phyloP scores from a whole-genome alignment of 1,140 invertebrate species.

The Episyrphus balteatus region DNA sequence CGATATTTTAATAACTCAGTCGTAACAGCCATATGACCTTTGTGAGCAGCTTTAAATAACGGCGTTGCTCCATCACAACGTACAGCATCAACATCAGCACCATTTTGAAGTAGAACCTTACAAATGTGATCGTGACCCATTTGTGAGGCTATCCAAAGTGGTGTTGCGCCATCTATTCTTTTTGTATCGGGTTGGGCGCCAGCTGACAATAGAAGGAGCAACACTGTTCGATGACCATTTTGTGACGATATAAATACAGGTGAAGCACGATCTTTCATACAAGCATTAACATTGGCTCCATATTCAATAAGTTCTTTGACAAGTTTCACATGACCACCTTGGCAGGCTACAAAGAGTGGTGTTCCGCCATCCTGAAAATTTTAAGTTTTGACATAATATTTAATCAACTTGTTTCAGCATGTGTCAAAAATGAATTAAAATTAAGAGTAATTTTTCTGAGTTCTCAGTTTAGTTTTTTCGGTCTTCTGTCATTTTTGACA shows the following conservation, averaged over 20 bases:
- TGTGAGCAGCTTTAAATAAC: constrained; percentile 86
- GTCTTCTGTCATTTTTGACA: background rate
- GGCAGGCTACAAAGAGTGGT: constrained; percentile 80
- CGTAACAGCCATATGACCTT: constrained; percentile 80
- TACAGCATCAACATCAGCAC: constrained; percentile 67
- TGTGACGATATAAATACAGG: constrained; percentile 82
- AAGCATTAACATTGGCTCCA: constrained; percentile 71
- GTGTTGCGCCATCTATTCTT: constrained; percentile 71
- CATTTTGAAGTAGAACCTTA: constrained; percentile 58
- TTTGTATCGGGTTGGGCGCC: constrained; percentile 58
- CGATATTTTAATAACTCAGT: constrained; percentile 71
- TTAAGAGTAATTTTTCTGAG: background rate
- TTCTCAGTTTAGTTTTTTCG: no score
- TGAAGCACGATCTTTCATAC: constrained; percentile 83
- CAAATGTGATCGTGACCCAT: constrained; percentile 82
- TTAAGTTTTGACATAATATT: background rate
- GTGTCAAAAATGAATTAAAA: background rate
- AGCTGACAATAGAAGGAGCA: constrained; percentile 53
- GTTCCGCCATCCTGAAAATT: constrained; percentile 75
- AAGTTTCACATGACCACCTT: constrained; percentile 80
- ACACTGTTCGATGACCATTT: constrained; percentile 73
- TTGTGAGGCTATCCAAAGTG: constrained; percentile 88
- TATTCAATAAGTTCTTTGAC: constrained; percentile 66
- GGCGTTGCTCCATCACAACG: constrained; percentile 84
- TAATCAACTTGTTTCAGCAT: background rate